A percentile compares a stretch with the other conserved stretches of the same genome.
These are phyloP conservation scores for Drosophila setifemur DNA, from an alignment of 1,140 invertebrate genomes.

Conservation along the genomic window DNA sequence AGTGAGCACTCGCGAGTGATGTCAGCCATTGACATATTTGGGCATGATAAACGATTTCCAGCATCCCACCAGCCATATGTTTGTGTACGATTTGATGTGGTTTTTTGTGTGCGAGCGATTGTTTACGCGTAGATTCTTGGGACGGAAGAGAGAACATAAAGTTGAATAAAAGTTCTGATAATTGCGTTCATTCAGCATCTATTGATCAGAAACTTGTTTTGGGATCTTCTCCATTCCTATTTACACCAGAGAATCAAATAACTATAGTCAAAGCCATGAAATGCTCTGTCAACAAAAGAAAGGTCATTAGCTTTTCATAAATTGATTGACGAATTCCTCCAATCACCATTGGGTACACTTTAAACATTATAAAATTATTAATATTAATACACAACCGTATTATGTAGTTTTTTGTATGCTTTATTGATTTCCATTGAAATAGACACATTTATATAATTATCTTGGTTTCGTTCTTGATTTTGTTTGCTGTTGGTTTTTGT, in stretches of 20 bases:
- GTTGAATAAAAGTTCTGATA: neutral
- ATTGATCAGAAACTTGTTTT: neutral
- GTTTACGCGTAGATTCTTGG: neutral
- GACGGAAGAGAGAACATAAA: neutral
- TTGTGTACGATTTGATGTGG: neutral
- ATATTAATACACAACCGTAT: neutral
- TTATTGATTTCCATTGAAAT: conserved; percentile 78
- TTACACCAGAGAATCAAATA: too few species aligned
- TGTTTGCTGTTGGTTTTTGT: conserved; percentile 33
- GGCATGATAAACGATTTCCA: conserved; percentile 4
- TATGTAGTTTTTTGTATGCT: conserved; percentile 51
- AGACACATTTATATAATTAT: conserved; percentile 78
- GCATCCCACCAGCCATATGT: neutral
- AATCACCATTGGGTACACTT: too few species aligned
- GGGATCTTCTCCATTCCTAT: neutral
- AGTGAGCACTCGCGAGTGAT: conserved; percentile 9
- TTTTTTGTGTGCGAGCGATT: neutral
- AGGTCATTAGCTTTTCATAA: neutral
- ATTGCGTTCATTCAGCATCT: neutral
- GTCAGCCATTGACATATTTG: neutral
- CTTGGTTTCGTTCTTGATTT: conserved; percentile 36
- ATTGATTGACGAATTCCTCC: too few species aligned
- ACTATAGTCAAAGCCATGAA: too few species aligned
- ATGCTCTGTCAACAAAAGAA: too few species aligned
- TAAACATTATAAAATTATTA: neutral